Base-by-base conservation (phyloP, 1,140 invertebrate species). In the Drosophila grimshawi region DNA sequence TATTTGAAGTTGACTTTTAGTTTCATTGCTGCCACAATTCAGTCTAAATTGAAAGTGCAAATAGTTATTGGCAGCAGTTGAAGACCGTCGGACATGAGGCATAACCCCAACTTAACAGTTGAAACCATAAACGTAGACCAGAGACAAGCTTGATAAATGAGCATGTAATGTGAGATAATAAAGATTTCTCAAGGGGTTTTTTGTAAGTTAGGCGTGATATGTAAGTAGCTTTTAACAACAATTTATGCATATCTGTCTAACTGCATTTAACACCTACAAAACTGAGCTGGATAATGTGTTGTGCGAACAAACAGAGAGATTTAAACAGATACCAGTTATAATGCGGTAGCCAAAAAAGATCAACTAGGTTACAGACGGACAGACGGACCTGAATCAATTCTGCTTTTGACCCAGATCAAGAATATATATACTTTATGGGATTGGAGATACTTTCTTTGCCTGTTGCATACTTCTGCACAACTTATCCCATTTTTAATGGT, bases 21-120 rank as follows among this genome's bases (percentile, higher is more conserved):
- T 43, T 43, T n/a, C 39, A 43, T 43, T 43, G 10, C 39, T 43
- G 39, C 39, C 10, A 43, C 39, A 10, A 43, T n/a, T 57, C 37
- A 55, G 30, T 11, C 37, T 43, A 51, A 51, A 72, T 72, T 72
- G 63, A 53, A 52, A 60, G 48, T 60, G 55, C 49, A 67, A 73
- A 55, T 49, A 41, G 51, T 39, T 45, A 70, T 70, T 63, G 63
- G 51, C 67, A 11, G 32, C 59, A 55, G 66, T 41, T n/a, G n/a
- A 65, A 71, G 64, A 64, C 43, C 68, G 57, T 39, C 11, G 30
- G 10, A 37, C 33, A 53, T 29, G 7, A 6, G 19, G 2, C 46
- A 49, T 49, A 45, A 29, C 29, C 56, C 39, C 29, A 29, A n/a
- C 11, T 35, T 3, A n/a, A 19, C 19, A 35, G 30, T 19, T 8